phyloP scores from a whole-genome alignment of 2,888 invertebrate genomes.

The Biston stratarius region DNA sequence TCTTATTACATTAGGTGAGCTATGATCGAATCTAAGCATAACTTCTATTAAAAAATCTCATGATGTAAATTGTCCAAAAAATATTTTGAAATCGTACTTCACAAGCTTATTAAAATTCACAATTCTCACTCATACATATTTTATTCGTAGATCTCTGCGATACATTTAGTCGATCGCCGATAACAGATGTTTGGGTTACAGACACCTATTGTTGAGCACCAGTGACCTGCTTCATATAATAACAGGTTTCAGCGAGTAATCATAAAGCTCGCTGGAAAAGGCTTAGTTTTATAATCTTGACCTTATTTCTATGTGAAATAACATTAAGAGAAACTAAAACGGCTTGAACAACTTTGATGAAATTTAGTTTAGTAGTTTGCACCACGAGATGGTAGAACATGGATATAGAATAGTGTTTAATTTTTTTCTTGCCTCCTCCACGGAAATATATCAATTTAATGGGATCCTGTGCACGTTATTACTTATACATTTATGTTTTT shows the following conservation, averaged over 20 bases:
- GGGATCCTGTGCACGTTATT: too few relatives aligned
- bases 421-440: too few relatives aligned
- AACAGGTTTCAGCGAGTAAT: constrained; percentile 38
- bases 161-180: constrained; percentile 41
- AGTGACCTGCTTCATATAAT: constrained; percentile 40
- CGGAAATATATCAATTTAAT: too few relatives aligned
- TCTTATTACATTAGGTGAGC: too few relatives aligned
- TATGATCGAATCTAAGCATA: too few relatives aligned
- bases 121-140: constrained; percentile 40
- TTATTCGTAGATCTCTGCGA: constrained; percentile 35
- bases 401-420: too few relatives aligned
- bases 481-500: too few relatives aligned
- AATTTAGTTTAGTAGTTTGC: background rate
- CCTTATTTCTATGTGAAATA: constrained; percentile 39
- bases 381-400: too few relatives aligned
- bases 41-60: too few relatives aligned
- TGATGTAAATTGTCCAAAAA: constrained; percentile 1
- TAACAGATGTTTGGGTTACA: constrained; percentile 41
- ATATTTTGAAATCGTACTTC: constrained; percentile 24
- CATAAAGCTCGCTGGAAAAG: constrained; percentile 25
- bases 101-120: constrained; percentile 35
- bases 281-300: constrained; percentile 25
- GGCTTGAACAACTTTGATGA: background rate
- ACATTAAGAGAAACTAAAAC: background rate
- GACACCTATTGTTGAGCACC: constrained; percentile 39